Evolutionary conservation across 2,888 invertebrate genomes (phyloP).

Genomic region (Tridacna gigas): DNA sequence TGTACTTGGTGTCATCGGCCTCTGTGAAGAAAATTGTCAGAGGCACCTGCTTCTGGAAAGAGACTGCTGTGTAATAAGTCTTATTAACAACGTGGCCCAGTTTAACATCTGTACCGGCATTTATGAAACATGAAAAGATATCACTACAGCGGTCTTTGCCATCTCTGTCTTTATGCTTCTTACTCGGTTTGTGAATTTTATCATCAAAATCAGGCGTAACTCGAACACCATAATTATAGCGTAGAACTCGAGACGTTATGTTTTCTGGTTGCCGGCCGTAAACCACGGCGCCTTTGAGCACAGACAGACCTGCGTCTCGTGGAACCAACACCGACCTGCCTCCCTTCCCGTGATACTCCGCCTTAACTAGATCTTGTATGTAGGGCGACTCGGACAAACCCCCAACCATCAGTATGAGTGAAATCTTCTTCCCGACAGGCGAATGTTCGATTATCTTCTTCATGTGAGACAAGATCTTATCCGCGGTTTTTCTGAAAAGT

Average conservation of each 20-base stretch:
- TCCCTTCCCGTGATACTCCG: constrained; percentile 53
- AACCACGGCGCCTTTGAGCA: constrained; percentile 61
- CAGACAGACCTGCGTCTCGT: constrained; percentile 61
- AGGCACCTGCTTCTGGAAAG: constrained; percentile 10
- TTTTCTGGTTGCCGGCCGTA: constrained; percentile 57
- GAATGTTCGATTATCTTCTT: constrained; percentile 43
- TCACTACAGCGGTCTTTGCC: constrained; percentile 37
- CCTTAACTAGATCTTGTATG: constrained; percentile 58
- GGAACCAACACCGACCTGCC: constrained; percentile 56
- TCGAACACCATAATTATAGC: constrained; percentile 55
- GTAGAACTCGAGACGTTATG: constrained; percentile 53
- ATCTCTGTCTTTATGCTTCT: constrained; percentile 3
- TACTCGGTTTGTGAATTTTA: constrained; percentile 32
- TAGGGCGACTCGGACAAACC: constrained; percentile 61
- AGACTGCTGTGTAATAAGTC: constrained; percentile 37
- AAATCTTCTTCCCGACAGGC: constrained; percentile 30
- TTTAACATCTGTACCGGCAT: constrained; percentile 37
- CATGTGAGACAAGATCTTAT: constrained; percentile 57
- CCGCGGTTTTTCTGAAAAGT: constrained; percentile 49
- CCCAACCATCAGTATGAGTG: constrained; percentile 60
- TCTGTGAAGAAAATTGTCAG: constrained; percentile 35
- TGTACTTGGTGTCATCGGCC: constrained; percentile 32
- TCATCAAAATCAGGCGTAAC: constrained; percentile 32
- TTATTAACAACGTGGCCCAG: constrained; percentile 25
- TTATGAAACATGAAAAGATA: constrained; percentile 52